Conservation (phyloP, 2,113 vertebrate species). For the Ochotona princeps region DNA sequence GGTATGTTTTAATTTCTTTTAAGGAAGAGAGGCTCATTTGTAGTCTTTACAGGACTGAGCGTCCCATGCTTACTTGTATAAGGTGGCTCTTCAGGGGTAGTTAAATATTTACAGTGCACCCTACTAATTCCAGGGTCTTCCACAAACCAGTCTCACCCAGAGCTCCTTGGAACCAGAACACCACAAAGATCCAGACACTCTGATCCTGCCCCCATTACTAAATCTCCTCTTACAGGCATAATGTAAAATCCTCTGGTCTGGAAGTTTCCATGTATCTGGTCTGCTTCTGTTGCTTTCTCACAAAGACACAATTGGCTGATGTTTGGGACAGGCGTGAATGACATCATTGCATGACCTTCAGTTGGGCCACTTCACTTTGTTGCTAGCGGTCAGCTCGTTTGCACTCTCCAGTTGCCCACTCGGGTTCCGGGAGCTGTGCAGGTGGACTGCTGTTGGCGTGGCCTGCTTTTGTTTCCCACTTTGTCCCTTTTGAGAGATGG, state of each 20-base stretch:
- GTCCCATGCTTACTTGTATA: not conserved
- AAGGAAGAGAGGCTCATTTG: not conserved
- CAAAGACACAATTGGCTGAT: too few relatives aligned
- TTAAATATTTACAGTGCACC: not conserved
- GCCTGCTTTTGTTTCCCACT: slow-evolving; percentile 9
- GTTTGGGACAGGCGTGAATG: accelerated
- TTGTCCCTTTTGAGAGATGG: slow-evolving; percentile 66
- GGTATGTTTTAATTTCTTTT: not conserved
- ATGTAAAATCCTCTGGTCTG: not conserved
- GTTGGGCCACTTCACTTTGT: not conserved
- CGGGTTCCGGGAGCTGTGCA: accelerated
- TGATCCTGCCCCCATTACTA: not conserved
- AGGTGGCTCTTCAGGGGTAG: not conserved
- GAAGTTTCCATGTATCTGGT: not conserved
- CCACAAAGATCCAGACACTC: not conserved
- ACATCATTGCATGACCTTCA: not conserved
- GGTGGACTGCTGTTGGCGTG: not conserved
- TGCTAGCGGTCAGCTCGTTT: not conserved
- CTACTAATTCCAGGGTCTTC: not conserved
- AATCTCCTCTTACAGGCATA: not conserved
- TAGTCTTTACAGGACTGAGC: not conserved
- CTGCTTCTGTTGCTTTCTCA: not conserved
- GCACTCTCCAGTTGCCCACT: not conserved
- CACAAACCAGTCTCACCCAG: not conserved
- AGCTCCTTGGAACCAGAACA: not conserved